Evolutionary conservation across 2,888 invertebrate species (phyloP), one percentile per base, ranked within the genome.

Genomic region (Tuberolachnus salignus): DNA sequence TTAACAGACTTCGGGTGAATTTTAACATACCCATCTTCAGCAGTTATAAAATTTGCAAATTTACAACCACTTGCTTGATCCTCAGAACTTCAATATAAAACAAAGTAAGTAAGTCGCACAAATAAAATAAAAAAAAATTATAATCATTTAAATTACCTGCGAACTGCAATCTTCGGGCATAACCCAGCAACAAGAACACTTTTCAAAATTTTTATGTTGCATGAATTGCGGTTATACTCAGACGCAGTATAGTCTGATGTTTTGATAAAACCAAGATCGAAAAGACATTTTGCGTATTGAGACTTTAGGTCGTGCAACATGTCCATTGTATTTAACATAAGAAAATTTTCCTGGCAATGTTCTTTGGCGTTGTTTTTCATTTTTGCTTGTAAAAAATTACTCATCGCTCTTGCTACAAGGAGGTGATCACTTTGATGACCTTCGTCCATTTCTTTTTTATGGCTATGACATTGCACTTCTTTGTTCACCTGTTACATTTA

Each of bases 151-250:
- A 84, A 87, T 86, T 86, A 91, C 92, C 85, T 88, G 59, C 91
- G 87, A 82, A 88, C 87, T 0, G 91, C 93, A 81, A 97, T 89
- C 85, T 97, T 96, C 0, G 97, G 97, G 87, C 95, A 97, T 9
- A 97, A 87, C 16, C 95, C 93, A 10, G 95, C 93, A 82, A 93
- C 92, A 53, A 97, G 89, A 10, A 97, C 89, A 2, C 95, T 94
- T 84, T 93, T 92, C 34, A 97, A 88, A 59, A 97, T 86, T n/a
- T 91, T 90, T 63, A 89, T 83, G 84, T 95, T 95, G 9, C 87
- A 84, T 0, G 92, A 91, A 85, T 97, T 94, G 10, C 87, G 84
- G 84, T 97, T 97, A 73, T 91, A 90, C 80, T 86, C 87, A 0
- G 82, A 23, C 59, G 89, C 87, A 66, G 87, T 88, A 0, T 91